These are phyloP conservation scores for Agapostemon virescens DNA, from an alignment of 2,888 invertebrate species.

Conservation along the genomic window DNA sequence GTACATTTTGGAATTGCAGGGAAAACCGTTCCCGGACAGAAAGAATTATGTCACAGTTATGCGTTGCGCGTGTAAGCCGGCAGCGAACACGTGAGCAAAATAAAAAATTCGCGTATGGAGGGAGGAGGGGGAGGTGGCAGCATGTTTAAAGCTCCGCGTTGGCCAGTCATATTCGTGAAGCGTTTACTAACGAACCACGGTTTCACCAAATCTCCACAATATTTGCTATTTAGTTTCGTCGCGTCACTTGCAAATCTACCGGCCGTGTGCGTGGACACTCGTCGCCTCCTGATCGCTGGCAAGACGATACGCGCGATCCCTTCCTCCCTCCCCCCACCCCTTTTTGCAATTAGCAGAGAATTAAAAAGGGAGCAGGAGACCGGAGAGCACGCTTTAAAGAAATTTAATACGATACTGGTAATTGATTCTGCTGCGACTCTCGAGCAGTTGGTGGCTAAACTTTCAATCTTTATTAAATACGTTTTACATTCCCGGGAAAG, in stretches of 20 bases:
- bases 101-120: slow-evolving; percentile 58
- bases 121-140: not conserved
- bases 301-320: not conserved
- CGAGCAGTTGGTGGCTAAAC: not conserved
- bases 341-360: not conserved
- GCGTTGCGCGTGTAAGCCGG: slow-evolving; percentile 53
- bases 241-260: slow-evolving; percentile 33
- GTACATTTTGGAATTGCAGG: slow-evolving; percentile 48
- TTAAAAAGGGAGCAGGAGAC: not conserved
- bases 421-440: not conserved
- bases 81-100: slow-evolving; percentile 60
- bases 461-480: not conserved
- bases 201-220: slow-evolving; percentile 37
- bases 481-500: not conserved
- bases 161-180: slow-evolving; percentile 53
- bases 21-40: slow-evolving; percentile 25
- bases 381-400: not conserved
- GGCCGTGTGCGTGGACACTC: not conserved
- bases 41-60: slow-evolving; percentile 62
- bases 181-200: slow-evolving; percentile 64
- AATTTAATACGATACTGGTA: not conserved
- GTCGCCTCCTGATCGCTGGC: not conserved
- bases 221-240: slow-evolving; percentile 39
- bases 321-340: no score
- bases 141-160: slow-evolving; percentile 61